These are phyloP conservation scores for Indicator maculatus DNA, from an alignment of 2,113 vertebrate species.

Conservation along the genomic window DNA sequence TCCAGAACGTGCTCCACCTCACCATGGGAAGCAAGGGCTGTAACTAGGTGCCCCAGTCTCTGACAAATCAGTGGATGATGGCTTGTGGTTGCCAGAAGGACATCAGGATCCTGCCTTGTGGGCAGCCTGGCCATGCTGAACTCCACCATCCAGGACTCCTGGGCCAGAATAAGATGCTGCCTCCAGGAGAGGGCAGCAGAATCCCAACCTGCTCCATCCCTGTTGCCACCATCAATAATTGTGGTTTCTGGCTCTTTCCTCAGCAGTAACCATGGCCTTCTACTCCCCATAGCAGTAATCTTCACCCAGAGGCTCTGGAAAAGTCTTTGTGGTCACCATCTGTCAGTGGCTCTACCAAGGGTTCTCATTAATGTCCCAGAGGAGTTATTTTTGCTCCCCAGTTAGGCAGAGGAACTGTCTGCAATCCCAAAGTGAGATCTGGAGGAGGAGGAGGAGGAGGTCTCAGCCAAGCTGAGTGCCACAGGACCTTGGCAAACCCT, in stretches of 20 bases:
- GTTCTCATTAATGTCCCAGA: background rate
- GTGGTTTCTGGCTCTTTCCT: background rate
- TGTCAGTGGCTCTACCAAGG: accelerated
- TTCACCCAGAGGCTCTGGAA: background rate
- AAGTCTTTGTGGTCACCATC: background rate
- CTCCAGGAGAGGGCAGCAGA: slow-evolving; percentile 51
- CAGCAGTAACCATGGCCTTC: background rate
- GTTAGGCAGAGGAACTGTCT: too few relatives aligned
- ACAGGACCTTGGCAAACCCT: accelerated
- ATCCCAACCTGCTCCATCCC: background rate
- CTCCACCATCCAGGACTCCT: accelerated
- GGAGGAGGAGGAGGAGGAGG: background rate
- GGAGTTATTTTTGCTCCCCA: background rate
- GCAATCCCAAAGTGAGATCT: background rate
- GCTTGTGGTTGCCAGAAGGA: background rate
- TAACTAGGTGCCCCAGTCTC: background rate
- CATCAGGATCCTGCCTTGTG: too few relatives aligned
- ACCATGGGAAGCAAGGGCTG: background rate
- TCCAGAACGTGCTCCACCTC: accelerated
- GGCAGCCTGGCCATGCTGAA: background rate
- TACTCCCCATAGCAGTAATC: background rate
- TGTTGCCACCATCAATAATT: accelerated
- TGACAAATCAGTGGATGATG: accelerated
- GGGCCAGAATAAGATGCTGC: background rate
- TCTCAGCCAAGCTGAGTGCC: background rate